phyloP scores from a whole-genome alignment of 37 sponge, comb jelly and placozoan species.

The Ianthella basta region DNA sequence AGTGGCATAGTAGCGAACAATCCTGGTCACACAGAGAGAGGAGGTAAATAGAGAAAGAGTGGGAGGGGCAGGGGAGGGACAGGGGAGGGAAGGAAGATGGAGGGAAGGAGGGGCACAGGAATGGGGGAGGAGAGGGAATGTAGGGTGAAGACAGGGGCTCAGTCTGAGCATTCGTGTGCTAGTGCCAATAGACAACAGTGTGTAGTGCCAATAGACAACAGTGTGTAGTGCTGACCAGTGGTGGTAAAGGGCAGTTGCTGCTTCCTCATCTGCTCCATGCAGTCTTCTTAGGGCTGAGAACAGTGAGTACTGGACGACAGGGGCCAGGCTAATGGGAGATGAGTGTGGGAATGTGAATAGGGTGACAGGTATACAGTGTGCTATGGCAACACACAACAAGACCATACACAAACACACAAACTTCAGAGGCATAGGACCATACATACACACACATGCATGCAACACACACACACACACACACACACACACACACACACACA shows the following conservation, averaged over 20 bases:
- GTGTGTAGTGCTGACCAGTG: not conserved
- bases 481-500: not conserved
- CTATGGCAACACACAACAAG: not conserved
- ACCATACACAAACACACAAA: not conserved
- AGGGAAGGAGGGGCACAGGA: no score
- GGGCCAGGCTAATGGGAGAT: constrained; percentile 38
- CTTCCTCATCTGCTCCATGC: not conserved
- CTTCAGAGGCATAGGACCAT: not conserved
- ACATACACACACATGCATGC: not conserved
- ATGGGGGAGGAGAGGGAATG: no score
- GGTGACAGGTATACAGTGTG: not conserved
- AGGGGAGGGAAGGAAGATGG: no score
- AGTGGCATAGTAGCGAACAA: not conserved
- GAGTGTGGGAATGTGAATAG: not conserved
- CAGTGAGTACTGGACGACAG: constrained; percentile 51
- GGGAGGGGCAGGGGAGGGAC: no score
- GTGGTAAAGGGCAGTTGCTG: not conserved
- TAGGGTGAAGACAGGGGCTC: no score
- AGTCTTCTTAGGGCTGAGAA: constrained; percentile 31
- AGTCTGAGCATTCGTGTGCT: no score
- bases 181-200: no score
- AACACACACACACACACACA: constrained; percentile 3
- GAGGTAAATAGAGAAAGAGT: no score
- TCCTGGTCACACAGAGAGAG: not conserved
- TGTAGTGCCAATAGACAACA: no score